Conservation (phyloP, 2,888 invertebrate species). For the Phymatocera aterrima region DNA sequence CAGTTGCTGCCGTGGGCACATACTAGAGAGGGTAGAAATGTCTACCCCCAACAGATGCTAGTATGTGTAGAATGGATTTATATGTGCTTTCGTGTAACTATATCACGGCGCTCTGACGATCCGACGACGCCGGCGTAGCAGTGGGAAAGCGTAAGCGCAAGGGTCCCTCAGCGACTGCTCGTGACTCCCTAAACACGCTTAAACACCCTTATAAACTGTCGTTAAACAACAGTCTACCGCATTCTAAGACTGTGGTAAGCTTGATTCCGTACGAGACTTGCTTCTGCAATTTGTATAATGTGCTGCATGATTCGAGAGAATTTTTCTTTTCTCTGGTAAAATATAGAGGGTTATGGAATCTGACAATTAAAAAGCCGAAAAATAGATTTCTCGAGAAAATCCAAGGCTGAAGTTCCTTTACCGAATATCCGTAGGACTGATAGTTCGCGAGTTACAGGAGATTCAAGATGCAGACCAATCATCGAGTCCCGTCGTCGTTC, state of each 20-base stretch:
- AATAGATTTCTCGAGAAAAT: no score
- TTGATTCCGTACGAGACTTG: background rate
- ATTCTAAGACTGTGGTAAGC: background rate
- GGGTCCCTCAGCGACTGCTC: background rate
- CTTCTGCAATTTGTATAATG: background rate
- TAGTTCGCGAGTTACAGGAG: no score
- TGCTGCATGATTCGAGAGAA: no score
- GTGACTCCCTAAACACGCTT: constrained; percentile 22
- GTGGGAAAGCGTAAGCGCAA: background rate
- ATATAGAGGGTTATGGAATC: no score
- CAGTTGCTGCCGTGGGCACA: no score
- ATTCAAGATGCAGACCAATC: no score
- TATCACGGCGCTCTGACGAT: background rate
- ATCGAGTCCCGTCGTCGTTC: no score
- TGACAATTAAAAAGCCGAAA: no score
- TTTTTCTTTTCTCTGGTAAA: no score
- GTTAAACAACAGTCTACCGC: constrained; percentile 2
- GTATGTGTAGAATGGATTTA: background rate
- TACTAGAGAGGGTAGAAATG: background rate
- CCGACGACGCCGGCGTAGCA: no score
- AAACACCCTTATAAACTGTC: constrained; percentile 21
- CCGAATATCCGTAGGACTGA: no score
- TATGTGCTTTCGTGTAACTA: background rate
- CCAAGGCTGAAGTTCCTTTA: no score
- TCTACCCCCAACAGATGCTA: background rate